Evolutionary conservation across 2,888 invertebrate genomes (phyloP), one percentile per base, ranked within the genome.

Genomic region (Melipona bicolor): DNA sequence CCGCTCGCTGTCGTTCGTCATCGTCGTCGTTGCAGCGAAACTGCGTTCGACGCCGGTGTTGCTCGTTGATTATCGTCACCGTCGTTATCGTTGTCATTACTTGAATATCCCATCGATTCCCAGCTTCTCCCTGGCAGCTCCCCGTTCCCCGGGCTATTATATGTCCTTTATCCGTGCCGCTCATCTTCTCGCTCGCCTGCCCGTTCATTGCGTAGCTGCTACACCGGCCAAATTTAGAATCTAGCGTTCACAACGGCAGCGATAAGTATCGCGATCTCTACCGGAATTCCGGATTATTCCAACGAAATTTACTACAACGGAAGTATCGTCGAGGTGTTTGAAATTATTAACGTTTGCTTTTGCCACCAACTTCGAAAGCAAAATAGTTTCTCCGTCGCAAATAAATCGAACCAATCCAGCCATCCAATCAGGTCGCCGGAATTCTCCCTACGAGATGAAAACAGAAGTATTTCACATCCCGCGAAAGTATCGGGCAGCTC

Each of bases 51-150:
- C 81, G 83, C 67, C 80, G 77, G 54, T 70, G 79, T 79, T 77
- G 87, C 68, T 56, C 89, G 87, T 89, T 89, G 88, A 89, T 89
- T 89, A 89, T 89, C 84, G 84, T 71, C 81, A 78, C 74, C 85
- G 82, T 89, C 86, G 89, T 89, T 89, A 89, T 84, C 89, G 81
- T 88, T 83, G 86, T 89, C 89, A 86, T 89, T 89, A 89, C 88
- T 89, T 89, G 84, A 84, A 89, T 86, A 87, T 82, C 86, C 87
- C 79, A 84, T 88, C 79, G 81, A 81, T 69, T 79, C 73, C 43
- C 52, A 64, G 65, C 50, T 36, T 49, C 71, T 36, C 74, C 62
- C 72, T 56, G 9, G 9, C 9, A 9, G 9, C 9, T 43, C 49
- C 52, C 64, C 36, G 9, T 64, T 36, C 65, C 52, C 24, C 19